Percentiles rank a stretch among this genome's conserved stretches.
Evolutionary conservation across 2,888 invertebrate genomes (phyloP).

Genomic region (Caenorhabditis becei): DNA sequence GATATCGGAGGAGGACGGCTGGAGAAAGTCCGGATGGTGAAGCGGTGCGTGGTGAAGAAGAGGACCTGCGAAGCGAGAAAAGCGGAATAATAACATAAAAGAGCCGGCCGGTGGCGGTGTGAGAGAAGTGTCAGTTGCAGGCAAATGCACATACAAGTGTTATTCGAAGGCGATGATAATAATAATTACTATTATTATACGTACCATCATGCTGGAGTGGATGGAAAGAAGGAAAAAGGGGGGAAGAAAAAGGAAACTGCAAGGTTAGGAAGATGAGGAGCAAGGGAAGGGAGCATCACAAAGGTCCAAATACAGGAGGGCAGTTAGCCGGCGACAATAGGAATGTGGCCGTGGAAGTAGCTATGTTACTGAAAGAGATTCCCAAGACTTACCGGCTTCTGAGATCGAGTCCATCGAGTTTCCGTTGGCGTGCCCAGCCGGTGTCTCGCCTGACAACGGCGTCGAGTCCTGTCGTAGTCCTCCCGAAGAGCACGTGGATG

Average conservation of each 20-base stretch:
- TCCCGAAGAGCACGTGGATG: constrained; percentile 71
- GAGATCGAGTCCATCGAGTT: constrained; percentile 75
- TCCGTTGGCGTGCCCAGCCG: constrained; percentile 52
- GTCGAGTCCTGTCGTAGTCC: constrained; percentile 71
- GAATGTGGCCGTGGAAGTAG: constrained; percentile 23
- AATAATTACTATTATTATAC: constrained; percentile 6
- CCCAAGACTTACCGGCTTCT: constrained; percentile 73
- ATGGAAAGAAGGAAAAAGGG: background rate
- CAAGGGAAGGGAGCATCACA: constrained; percentile 46
- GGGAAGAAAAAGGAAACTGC: too few species aligned
- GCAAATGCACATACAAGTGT: constrained; percentile 63
- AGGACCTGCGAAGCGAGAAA: constrained; percentile 43
- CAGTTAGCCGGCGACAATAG: constrained; percentile 38
- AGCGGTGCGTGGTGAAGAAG: constrained; percentile 49
- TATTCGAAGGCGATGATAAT: constrained; percentile 34
- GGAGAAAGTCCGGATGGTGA: constrained; percentile 28
- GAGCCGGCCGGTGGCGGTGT: constrained; percentile 1
- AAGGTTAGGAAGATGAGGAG: constrained; percentile 4
- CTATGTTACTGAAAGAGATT: constrained; percentile 23
- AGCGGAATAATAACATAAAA: constrained; percentile 29
- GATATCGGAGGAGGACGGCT: constrained; percentile 36
- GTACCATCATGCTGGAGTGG: constrained; percentile 16
- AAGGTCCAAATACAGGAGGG: constrained; percentile 50
- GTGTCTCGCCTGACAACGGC: constrained; percentile 66
- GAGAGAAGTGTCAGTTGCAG: constrained; percentile 62